phyloP scores from a whole-genome alignment of 2,113 vertebrate species.

The Trachemys scripta region DNA sequence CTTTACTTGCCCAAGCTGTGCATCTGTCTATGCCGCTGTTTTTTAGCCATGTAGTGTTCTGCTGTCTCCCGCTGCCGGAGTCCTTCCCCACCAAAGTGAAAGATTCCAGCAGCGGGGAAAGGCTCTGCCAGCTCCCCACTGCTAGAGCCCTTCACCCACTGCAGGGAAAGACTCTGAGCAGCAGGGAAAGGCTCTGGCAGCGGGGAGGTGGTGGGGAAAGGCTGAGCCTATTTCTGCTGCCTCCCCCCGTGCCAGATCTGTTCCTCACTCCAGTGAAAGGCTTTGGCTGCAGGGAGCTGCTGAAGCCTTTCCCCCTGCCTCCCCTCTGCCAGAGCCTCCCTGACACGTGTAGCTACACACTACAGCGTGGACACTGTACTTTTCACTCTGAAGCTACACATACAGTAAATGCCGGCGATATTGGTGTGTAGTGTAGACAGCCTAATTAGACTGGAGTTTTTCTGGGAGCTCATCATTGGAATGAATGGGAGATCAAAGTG shows the following conservation, averaged over 20 bases:
- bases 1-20: too few species aligned
- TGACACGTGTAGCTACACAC: too few species aligned
- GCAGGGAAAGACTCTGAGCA: neutral
- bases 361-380: too few species aligned
- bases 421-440: neutral
- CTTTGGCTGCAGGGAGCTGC: neutral
- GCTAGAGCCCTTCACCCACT: neutral
- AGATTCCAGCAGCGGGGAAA: too few species aligned
- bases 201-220: rapidly evolving
- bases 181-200: rapidly evolving
- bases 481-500: neutral
- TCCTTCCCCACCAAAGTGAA: neutral
- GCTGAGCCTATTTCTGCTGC: rapidly evolving
- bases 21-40: neutral
- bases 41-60: too few species aligned
- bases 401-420: too few species aligned
- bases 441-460: neutral
- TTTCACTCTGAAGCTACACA: too few species aligned
- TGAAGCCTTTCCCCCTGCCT: neutral
- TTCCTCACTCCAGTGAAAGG: neutral
- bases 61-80: neutral
- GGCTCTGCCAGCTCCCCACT: neutral
- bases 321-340: neutral
- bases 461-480: neutral
- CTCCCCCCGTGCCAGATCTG: neutral